Percentiles rank a stretch among this genome's conserved stretches.
Conservation (phyloP, 2,113 vertebrate species). For the Cepphus grylle region DNA sequence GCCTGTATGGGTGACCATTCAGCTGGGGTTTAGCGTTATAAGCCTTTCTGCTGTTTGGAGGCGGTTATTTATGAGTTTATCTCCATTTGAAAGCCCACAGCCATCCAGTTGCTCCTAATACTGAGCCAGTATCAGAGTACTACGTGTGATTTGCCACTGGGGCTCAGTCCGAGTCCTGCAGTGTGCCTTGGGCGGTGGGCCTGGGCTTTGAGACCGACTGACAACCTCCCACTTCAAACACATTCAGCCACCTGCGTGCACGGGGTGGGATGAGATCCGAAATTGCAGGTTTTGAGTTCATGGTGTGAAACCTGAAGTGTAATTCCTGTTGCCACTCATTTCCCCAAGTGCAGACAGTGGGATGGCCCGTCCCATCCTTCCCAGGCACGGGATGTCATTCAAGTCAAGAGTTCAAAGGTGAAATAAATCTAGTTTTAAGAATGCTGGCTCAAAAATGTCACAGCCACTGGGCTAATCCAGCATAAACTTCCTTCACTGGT, state of each 20-base stretch:
- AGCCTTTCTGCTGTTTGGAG: neutral
- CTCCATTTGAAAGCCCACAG: neutral
- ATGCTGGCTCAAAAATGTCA: neutral
- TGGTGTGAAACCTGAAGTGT: neutral
- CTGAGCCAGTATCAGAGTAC: neutral
- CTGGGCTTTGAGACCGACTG: neutral
- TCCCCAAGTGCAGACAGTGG: neutral
- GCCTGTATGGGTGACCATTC: neutral
- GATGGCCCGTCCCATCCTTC: neutral
- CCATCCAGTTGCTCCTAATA: neutral
- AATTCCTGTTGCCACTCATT: rapidly evolving
- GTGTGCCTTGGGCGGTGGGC: neutral
- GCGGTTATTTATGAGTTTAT: neutral
- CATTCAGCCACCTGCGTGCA: rapidly evolving
- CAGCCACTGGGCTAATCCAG: neutral
- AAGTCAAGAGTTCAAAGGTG: neutral
- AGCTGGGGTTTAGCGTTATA: neutral
- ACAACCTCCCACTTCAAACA: neutral
- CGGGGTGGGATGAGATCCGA: neutral
- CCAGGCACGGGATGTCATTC: neutral
- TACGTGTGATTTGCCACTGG: neutral
- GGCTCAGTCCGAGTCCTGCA: neutral
- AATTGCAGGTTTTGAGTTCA: neutral
- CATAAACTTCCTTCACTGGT: neutral
- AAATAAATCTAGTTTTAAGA: neutral